Conservation (phyloP, 1,140 invertebrate species). For the Euwallacea similis region DNA sequence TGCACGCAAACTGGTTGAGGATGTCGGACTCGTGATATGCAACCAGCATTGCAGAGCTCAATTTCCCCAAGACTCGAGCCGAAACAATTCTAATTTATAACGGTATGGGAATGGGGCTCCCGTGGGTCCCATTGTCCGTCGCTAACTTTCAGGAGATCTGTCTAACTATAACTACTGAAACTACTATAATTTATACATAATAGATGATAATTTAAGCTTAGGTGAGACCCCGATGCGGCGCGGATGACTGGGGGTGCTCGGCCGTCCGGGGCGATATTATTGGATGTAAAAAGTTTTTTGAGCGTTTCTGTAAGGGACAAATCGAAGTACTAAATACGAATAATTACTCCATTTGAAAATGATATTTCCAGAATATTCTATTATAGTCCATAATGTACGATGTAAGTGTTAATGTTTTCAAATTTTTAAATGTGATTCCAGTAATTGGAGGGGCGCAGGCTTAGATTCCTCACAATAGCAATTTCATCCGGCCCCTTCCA, state of each 20-base stretch:
- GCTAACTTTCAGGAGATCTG: not conserved
- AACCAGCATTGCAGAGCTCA: too few relatives aligned
- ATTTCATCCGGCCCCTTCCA: not conserved
- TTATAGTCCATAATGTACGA: constrained; percentile 44
- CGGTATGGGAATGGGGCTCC: not conserved
- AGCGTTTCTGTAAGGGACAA: constrained; percentile 24
- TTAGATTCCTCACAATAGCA: not conserved
- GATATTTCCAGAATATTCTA: constrained; percentile 43
- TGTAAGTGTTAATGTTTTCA: constrained; percentile 55
- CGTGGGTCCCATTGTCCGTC: not conserved
- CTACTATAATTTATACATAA: constrained; percentile 1
- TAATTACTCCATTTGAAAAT: constrained; percentile 39
- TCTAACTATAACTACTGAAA: not conserved
- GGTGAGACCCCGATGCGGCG: not conserved
- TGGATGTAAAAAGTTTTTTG: constrained; percentile 35
- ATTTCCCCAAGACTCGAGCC: too few relatives aligned
- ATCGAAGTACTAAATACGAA: constrained; percentile 34
- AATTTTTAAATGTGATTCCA: constrained; percentile 52
- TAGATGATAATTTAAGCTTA: not conserved
- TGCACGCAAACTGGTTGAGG: too few relatives aligned
- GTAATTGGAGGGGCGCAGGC: not conserved
- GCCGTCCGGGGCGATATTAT: not conserved
- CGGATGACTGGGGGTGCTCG: not conserved
- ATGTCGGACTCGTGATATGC: too few relatives aligned
- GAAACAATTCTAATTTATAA: too few relatives aligned